Evolutionary conservation across 2,888 invertebrate species (phyloP).

Genomic region (Biston stratarius): DNA sequence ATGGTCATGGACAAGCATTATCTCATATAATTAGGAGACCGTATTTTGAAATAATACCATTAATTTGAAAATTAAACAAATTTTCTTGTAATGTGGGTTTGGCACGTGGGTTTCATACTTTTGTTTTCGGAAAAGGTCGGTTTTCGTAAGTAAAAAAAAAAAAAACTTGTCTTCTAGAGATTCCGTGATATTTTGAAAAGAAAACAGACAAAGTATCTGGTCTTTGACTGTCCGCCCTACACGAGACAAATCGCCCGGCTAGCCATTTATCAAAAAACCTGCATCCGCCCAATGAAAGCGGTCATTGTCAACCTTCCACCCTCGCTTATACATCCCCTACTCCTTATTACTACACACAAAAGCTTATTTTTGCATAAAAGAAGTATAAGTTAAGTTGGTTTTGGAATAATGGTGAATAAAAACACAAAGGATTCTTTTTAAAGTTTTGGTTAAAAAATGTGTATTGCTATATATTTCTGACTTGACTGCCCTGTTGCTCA

Average conservation of each 20-base stretch:
- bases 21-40: too few species aligned
- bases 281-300: slow-evolving; percentile 83
- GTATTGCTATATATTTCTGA: slow-evolving; percentile 45
- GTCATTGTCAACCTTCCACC: slow-evolving; percentile 67
- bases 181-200: neutral
- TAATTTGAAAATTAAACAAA: too few species aligned
- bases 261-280: slow-evolving; percentile 86
- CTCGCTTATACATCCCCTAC: slow-evolving; percentile 42
- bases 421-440: slow-evolving; percentile 53
- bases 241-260: slow-evolving; percentile 83
- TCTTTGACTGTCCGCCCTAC: slow-evolving; percentile 77
- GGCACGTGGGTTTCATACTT: too few species aligned
- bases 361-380: slow-evolving; percentile 49
- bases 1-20: too few species aligned
- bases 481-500: slow-evolving; percentile 40
- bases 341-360: slow-evolving; percentile 55
- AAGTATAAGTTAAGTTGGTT: slow-evolving; percentile 24
- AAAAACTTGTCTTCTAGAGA: neutral
- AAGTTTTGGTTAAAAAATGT: slow-evolving; percentile 57
- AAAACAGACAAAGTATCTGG: slow-evolving; percentile 36
- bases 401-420: slow-evolving; percentile 51
- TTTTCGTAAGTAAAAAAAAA: too few species aligned
- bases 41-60: too few species aligned
- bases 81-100: too few species aligned
- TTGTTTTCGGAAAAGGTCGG: too few species aligned